These are phyloP conservation scores for Anoplopoma fimbria DNA, from an alignment of 2,113 vertebrate genomes.

Conservation along the genomic window DNA sequence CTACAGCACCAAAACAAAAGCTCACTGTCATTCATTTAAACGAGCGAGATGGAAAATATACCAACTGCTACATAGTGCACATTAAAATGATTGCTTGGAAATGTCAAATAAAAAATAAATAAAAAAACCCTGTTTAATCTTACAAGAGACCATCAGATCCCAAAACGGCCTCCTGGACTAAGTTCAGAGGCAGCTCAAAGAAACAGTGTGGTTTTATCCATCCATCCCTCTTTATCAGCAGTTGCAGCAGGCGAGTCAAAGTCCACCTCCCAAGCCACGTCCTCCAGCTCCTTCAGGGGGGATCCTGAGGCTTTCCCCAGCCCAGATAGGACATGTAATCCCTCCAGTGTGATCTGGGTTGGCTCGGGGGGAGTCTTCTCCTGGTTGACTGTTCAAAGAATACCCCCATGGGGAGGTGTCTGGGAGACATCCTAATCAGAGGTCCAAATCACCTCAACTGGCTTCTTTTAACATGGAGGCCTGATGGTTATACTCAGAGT, in stretches of 20 bases:
- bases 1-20: conserved; percentile 14
- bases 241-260: conserved; percentile 52
- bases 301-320: conserved; percentile 37
- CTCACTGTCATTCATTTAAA: conserved; percentile 22
- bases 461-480: neutral
- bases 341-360: conserved; percentile 34
- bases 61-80: conserved; percentile 26
- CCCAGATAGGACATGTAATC: conserved; percentile 59
- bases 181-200: conserved; percentile 52
- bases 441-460: conserved; percentile 4
- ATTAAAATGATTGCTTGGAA: conserved; percentile 47
- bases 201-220: conserved; percentile 32
- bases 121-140: conserved; percentile 24
- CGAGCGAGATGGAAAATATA: conserved; percentile 24
- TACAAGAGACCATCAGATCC: conserved; percentile 30
- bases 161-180: conserved; percentile 34
- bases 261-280: conserved; percentile 16
- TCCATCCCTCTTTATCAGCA: conserved; percentile 53
- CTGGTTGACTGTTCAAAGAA: conserved; percentile 53
- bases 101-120: conserved; percentile 41
- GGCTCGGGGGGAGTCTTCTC: conserved; percentile 45
- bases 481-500: no score
- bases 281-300: conserved; percentile 39
- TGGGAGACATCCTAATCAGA: conserved; percentile 41
- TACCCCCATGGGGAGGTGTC: conserved; percentile 34